Evolutionary conservation across 2,113 vertebrate genomes (phyloP).

Genomic region (Apus apus): DNA sequence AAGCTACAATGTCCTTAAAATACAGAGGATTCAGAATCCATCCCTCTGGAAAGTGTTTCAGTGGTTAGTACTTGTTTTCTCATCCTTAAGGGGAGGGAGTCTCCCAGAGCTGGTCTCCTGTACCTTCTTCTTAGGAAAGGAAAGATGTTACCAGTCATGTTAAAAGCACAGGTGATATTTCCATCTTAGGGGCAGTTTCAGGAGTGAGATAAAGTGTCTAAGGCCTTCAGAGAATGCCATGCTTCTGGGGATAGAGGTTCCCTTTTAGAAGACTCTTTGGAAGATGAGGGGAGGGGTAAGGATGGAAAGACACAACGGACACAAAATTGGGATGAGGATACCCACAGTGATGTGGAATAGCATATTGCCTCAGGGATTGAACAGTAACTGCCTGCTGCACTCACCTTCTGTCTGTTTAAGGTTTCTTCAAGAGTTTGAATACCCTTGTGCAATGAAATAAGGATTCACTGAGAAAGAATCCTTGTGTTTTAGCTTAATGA

Average conservation of each 20-base stretch:
- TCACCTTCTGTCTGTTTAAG: fast-evolving
- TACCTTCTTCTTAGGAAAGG: neutral
- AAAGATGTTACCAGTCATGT: neutral
- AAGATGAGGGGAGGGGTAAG: neutral
- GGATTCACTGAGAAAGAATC: neutral
- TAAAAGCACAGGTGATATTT: neutral
- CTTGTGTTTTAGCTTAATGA: neutral
- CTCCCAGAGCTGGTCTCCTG: neutral
- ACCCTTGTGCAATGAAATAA: neutral
- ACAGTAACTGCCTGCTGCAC: neutral
- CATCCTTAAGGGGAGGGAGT: neutral
- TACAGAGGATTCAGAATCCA: conserved; percentile 85
- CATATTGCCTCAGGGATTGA: fast-evolving
- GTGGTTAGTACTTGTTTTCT: conserved; percentile 78
- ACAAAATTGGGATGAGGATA: neutral
- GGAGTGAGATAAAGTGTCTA: neutral
- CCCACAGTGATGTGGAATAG: neutral
- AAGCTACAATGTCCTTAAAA: conserved; percentile 71
- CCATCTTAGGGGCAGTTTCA: neutral
- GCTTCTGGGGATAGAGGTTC: neutral
- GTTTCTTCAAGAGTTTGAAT: neutral
- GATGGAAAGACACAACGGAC: neutral
- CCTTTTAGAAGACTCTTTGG: neutral
- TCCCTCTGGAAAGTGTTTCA: conserved; percentile 84
- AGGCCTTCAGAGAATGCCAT: neutral